Conservation (phyloP, 2,797 vertebrate genomes). For the Cyclopterus lumpus region DNA sequence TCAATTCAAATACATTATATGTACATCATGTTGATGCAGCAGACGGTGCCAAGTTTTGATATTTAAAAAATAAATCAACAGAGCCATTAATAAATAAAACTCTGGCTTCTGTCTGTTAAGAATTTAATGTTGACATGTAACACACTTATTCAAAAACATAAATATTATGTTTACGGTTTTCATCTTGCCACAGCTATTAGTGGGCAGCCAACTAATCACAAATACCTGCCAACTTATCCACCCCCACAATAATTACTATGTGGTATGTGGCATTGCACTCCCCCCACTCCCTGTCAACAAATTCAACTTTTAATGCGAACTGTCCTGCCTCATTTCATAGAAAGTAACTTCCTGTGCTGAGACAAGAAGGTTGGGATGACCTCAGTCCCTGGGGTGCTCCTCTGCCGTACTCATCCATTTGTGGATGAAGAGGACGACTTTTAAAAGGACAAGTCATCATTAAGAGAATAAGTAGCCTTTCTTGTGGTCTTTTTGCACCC, state of each 20-base stretch:
- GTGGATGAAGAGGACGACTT: conserved; percentile 85
- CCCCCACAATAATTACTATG: conserved; percentile 53
- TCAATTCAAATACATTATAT: conserved; percentile 48
- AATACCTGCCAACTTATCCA: conserved; percentile 60
- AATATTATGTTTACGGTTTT: conserved; percentile 42
- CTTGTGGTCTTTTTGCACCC: conserved; percentile 80
- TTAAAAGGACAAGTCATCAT: conserved; percentile 87
- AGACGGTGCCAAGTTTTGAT: conserved; percentile 19
- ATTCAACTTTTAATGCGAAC: conserved; percentile 67
- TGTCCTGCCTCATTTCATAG: conserved; percentile 69
- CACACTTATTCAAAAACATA: conserved; percentile 26
- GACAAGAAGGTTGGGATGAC: conserved; percentile 78
- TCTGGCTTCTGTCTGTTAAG: conserved; percentile 8
- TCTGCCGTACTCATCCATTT: conserved; percentile 80
- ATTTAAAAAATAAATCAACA: conserved; percentile 41
- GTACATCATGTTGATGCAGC: conserved; percentile 28
- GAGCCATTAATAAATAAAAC: conserved; percentile 19
- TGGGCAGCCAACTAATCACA: conserved; percentile 50
- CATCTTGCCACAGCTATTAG: conserved; percentile 45
- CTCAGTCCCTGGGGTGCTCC: conserved; percentile 80
- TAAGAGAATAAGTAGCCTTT: conserved; percentile 86
- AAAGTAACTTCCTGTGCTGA: conserved; percentile 77
- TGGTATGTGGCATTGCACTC: conserved; percentile 33
- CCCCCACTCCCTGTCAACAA: conserved; percentile 49
- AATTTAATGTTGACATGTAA: conserved; percentile 17